Evolutionary conservation across 2,888 invertebrate species (phyloP), one percentile per base, ranked within the genome.

Genomic region (Ganaspis brasiliensis): DNA sequence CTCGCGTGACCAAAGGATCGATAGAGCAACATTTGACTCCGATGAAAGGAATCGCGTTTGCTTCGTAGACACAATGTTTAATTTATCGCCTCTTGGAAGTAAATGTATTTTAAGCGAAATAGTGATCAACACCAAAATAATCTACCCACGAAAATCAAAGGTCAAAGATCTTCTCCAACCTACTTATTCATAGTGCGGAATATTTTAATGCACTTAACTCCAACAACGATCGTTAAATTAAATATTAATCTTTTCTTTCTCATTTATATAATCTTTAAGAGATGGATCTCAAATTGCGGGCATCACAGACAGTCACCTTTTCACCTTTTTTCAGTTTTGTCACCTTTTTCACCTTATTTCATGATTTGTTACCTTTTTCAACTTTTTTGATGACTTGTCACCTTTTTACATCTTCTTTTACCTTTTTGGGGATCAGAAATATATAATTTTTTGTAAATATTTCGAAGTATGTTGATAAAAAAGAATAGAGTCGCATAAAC

Each of bases 1-100:
- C 61, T 61, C 35, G 61, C 61, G 61, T 61, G 61, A 61, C 61
- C 37, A 37, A 61, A 37, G 37, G 16, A 61, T 61, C 61, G 61
- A 61, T 61, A 61, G 35, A 61, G 35, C 37, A 61, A 61, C 37
- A 61, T 61, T 61, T 61, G 61, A 61, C 61, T 61, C 35, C 37
- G 19, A 61, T 61, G 61, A 35, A 61, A 61, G 35, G 37, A 61
- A 61, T 35, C 61, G 35, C 61, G 35, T 37, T 61, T 16, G 61
- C 19, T 35, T 61, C 61, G 35, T 35, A 61, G 35, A 61, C 61
- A 61, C 35, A 61, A 19, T 37, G 35, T 35, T 61, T 35, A 61
- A 61, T 61, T 61, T 61, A 61, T 61, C 61, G 37, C 61, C 61
- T 61, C 61, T 61, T 61, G 61, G 4, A 61, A 61, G 19, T 37